These are phyloP conservation scores for Campylomormyrus numenius DNA, from an alignment of 2,113 vertebrate species.

Conservation along the genomic window DNA sequence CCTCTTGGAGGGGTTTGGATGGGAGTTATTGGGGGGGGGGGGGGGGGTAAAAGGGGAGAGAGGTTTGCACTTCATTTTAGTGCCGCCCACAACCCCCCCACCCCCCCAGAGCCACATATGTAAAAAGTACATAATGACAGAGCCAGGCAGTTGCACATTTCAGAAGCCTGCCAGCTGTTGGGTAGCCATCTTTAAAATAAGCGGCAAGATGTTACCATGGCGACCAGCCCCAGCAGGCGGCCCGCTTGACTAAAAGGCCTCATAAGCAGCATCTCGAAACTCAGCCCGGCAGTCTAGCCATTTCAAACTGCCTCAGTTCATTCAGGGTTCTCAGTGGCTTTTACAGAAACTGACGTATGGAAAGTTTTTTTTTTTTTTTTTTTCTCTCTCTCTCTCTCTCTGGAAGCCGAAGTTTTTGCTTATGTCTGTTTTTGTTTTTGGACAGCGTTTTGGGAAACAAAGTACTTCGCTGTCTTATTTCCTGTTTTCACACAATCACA, in stretches of 20 bases:
- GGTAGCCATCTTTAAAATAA: constrained; percentile 3
- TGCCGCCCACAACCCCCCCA: background rate
- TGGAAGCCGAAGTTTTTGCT: background rate
- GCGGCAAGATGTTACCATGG: background rate
- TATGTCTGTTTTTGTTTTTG: background rate
- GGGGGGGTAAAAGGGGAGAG: background rate
- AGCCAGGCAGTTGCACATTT: background rate
- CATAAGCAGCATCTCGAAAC: background rate
- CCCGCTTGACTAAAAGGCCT: too few species aligned
- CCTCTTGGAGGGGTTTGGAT: background rate
- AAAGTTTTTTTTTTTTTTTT: background rate
- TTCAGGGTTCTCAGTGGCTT: background rate
- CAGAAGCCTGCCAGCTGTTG: background rate
- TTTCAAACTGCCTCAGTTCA: background rate
- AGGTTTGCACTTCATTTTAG: background rate
- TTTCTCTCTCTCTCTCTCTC: too few species aligned
- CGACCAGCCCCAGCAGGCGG: background rate
- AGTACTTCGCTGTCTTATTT: background rate
- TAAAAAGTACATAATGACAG: background rate
- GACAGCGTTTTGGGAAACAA: background rate
- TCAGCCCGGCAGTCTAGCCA: background rate
- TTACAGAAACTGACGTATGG: background rate
- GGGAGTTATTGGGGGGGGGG: background rate
- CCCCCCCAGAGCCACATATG: background rate
- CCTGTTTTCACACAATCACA: background rate